Evolutionary conservation across 1,140 invertebrate species (phyloP), one percentile per base, ranked within the genome.

Genomic region (Centruroides sculpturatus): DNA sequence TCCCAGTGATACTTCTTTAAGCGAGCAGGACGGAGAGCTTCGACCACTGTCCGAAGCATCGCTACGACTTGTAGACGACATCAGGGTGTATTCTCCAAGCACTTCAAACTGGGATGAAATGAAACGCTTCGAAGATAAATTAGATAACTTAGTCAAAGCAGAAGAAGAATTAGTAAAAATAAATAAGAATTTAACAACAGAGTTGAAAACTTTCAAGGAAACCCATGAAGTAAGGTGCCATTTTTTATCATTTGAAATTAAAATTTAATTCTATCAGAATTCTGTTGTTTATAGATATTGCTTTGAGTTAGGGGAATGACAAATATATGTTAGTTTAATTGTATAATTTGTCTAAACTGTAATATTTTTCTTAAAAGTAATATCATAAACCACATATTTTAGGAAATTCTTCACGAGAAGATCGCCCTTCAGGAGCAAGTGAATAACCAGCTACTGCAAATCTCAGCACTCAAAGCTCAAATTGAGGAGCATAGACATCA

Each of bases 91-190:
- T 50, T 64, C 63, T 23, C 63, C 63, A 10, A 49, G 59, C 0
- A 61, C 63, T n/a, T 35, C 61, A n/a, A 52, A 64, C 23, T 61
- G 63, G 59, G 54, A 60, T 35, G 63, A 64, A 55, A 47, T 64
- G n/a, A 34, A 50, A 41, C 35, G 59, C 23, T 47, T 64, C 0
- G 63, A 64, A 36, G 59, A 61, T n/a, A 64, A 64, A 12, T 59
- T 64, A 48, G 60, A 59, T 34, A 46, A 48, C 1, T 13, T 64
- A 5, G 36, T 51, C 11, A 56, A 64, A 8, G 46, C 56, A 8
- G 59, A 61, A 47, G 63, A 64, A 36, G 63, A 64, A 36, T 41
- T 61, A n/a, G 47, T 64, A 3, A 64, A 48, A 46, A 58, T 46
- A 54, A 61, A 61, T 35, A 61, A 59, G 48, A 57, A 61, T 3